Base-by-base conservation (phyloP, 92 coral and sea anemone species). In the Palythoa heliodiscus region DNA sequence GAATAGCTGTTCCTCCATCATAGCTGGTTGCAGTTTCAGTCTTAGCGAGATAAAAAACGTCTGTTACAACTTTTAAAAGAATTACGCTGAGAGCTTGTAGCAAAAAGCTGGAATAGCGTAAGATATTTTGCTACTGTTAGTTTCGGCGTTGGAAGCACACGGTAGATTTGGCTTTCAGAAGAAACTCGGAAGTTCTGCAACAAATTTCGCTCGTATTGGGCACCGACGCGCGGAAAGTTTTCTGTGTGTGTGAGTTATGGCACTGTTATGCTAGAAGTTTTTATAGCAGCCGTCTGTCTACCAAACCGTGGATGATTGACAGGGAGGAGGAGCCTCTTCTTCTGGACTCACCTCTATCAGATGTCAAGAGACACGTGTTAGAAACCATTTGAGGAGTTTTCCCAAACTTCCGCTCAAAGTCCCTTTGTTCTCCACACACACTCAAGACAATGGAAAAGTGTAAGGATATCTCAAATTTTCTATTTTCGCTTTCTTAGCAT, bases 71-170 rank as follows among this genome's bases (percentile, higher is more conserved):
- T 80, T 66, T 10, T 24, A 69, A 69, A 67, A 66, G 84, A 67
- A 40, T 80, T 80, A 80, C 84, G 84, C 84, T 80, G 84, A 80
- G 73, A 25, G 84, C 58, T 80, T 80, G 84, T 80, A 80, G 84
- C 84, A 80, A 80, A 48, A 80, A 64, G 84, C 84, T 80, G 84
- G 74, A 80, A 80, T 66, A 80, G 84, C 24, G 74, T 80, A 47
- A 80, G 74, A 80, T 70, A 12, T 80, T 80, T 80, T 48, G 73
- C 84, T 80, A 29, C 47, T 80, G 37, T 80, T 73, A 80, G 38
- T 80, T 80, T 80, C 37, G 84, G 40, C 19, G 23, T 47, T 80
- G 29, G 29, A 80, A 80, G 52, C 73, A 80, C 74, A 69, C 84
- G 60, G 75, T 11, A 66, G 75, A 43, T 23, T 25, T 23, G 23